Base-by-base conservation (phyloP, 2,888 invertebrate genomes). In the Ptychoptera albimana region DNA sequence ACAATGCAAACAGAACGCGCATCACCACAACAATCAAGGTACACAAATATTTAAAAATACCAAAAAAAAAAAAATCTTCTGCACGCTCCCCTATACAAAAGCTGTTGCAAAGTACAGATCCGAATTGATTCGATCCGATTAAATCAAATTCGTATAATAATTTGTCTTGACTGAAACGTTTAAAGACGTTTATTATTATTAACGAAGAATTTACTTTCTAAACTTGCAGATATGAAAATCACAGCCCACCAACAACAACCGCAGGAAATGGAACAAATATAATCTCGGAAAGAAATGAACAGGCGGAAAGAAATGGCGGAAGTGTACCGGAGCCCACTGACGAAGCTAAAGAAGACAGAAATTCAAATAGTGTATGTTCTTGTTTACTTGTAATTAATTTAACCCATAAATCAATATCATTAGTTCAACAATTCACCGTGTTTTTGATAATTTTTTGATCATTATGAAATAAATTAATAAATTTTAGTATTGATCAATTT, bases 21-120 rank as follows among this genome's bases (percentile, higher is more conserved):
- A 43, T 65, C 65, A 39, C 65, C 65, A 42, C 64, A 63, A 49
- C 64, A 63, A 50, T 63, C 65, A 48, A 66, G 65, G 65, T 65
- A 51, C 54, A 50, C 37, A 13, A 30, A 12, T 30, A 11, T 37
- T 6, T 12, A 36, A 31, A 5, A 39, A 29, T 29, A 11, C 7
- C 5, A 13, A 9, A 40, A 30, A 10, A n/a, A 9, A 9, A 14
- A 16, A 38, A 16, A 15, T 16, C 23, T 23, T 23, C n/a, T n/a
- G n/a, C n/a, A n/a, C n/a, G n/a, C n/a, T n/a, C n/a, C n/a, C n/a
- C n/a, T 23, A 23, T 23, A 23, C 23, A 23, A 23, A 3, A 23
- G 3, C 7, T 23, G 7, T 23, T 23, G 12, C 12, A 6, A 15
- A 8, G 12, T 38, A 38, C 30, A 5, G 10, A 31, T 7, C 12